Evolutionary conservation across 2,888 invertebrate species (phyloP), one percentile per base, ranked within the genome.

Genomic region (Eueremaeus valkanovi): DNA sequence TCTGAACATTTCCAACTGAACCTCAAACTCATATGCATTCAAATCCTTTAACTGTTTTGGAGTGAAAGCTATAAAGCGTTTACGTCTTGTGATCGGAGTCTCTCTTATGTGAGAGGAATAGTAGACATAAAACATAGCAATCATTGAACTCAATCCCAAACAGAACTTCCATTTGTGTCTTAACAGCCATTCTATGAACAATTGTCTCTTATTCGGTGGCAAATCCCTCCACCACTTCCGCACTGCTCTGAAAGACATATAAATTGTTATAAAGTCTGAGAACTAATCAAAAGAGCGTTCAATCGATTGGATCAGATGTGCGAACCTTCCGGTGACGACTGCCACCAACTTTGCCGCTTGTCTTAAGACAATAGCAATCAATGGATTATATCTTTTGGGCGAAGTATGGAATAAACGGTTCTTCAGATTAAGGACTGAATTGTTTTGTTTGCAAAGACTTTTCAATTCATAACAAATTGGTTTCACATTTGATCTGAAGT

Each of bases 11-110:
- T 83, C 81, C 55, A 85, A 77, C 70, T 84, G 79, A 83, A 78
- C 76, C 78, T 86, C 81, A 75, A 83, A 83, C 79, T 85, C 82
- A 73, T 82, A 79, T 55, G 83, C 79, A 16, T 84, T 82, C 36
- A 86, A 81, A 74, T 82, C 80, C 49, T 80, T 79, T 73, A 85
- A 82, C 79, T 87, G 86, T 6, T 85, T 82, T 75, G 82, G 80
- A 21, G 83, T 84, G 76, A 88, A 84, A 8, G 86, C 83, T 31
- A 87, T 83, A 78, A 87, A 87, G 75, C 87, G 82, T 75, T 82
- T 83, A 66, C 87, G 82, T 16, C 85, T 83, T 2, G 87, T 87
- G 58, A 87, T 78, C 0, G 87, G 87, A 42, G 87, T 84, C 68
- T 82, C 84, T 79, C 87, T 83, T 16, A 87, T 75, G 80, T 87